A percentile compares a stretch with the other conserved stretches of the same genome.
These are phyloP conservation scores for Sebastes iracundus DNA, from an alignment of 2,797 vertebrate genomes.

Conservation along the genomic window DNA sequence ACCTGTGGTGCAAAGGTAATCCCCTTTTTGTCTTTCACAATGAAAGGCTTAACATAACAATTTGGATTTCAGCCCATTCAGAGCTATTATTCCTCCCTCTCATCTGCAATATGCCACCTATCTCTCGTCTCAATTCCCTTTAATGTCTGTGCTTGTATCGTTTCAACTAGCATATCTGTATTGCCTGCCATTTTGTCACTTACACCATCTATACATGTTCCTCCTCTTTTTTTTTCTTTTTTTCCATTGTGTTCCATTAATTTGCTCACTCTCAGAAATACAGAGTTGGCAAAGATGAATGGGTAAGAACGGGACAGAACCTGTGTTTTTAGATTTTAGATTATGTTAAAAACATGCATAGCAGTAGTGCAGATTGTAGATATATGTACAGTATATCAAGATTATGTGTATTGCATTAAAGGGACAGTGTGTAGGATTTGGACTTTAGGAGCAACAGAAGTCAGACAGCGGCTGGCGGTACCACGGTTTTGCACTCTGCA, in stretches of 20 bases:
- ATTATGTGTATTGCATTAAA: conserved; percentile 1
- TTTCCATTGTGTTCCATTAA: conserved; percentile 36
- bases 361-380: conserved; percentile 6
- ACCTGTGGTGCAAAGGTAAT: conserved; percentile 84
- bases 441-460: too few relatives aligned
- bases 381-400: neutral
- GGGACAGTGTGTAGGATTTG: neutral
- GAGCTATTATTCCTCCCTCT: conserved; percentile 13
- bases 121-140: conserved; percentile 1
- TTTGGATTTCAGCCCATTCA: conserved; percentile 39
- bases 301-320: conserved; percentile 77
- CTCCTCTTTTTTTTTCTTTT: conserved; percentile 8
- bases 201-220: conserved; percentile 27
- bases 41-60: conserved; percentile 17
- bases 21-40: conserved; percentile 45
- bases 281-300: conserved; percentile 82
- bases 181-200: conserved; percentile 40
- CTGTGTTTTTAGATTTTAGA: conserved; percentile 31
- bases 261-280: conserved; percentile 72
- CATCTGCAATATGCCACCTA: conserved; percentile 20
- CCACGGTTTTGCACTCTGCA: too few relatives aligned
- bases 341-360: neutral
- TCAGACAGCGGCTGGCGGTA: too few relatives aligned
- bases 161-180: conserved; percentile 28
- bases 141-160: conserved; percentile 5